Conservation (phyloP, 2,797 vertebrate species). For the Acanthornis magna region DNA sequence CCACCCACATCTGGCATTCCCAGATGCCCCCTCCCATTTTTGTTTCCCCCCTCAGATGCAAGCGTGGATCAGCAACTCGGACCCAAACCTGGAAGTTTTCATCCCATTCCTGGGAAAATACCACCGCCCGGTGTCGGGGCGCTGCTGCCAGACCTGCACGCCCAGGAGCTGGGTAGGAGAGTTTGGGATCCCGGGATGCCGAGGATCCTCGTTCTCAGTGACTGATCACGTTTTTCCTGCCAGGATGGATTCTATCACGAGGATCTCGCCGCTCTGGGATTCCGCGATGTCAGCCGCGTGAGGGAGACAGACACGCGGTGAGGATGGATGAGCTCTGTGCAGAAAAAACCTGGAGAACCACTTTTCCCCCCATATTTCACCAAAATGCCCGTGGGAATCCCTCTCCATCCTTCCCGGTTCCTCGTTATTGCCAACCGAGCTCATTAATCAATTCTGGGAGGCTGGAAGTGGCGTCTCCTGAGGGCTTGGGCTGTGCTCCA, state of each 20-base stretch:
- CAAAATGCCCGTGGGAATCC: background rate
- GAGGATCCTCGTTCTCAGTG: accelerated
- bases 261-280: accelerated
- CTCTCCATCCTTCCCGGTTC: accelerated
- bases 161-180: conserved; percentile 87
- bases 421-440: accelerated
- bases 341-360: background rate
- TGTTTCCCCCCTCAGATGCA: conserved; percentile 23
- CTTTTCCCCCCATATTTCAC: background rate
- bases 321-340: background rate
- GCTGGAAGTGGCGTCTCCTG: accelerated
- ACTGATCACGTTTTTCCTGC: accelerated
- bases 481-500: background rate
- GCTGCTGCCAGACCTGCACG: conserved; percentile 89
- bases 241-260: background rate
- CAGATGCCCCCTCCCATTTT: accelerated
- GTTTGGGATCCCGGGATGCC: accelerated
- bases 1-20: too few species aligned
- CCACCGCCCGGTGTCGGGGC: conserved; percentile 77
- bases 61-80: background rate
- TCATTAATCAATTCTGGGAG: background rate
- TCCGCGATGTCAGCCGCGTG: background rate
- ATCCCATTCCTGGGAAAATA: conserved; percentile 80
- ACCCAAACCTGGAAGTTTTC: conserved; percentile 73
- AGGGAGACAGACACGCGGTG: background rate